Base-by-base conservation (phyloP, 2,888 invertebrate genomes). In the Pyralis farinalis region DNA sequence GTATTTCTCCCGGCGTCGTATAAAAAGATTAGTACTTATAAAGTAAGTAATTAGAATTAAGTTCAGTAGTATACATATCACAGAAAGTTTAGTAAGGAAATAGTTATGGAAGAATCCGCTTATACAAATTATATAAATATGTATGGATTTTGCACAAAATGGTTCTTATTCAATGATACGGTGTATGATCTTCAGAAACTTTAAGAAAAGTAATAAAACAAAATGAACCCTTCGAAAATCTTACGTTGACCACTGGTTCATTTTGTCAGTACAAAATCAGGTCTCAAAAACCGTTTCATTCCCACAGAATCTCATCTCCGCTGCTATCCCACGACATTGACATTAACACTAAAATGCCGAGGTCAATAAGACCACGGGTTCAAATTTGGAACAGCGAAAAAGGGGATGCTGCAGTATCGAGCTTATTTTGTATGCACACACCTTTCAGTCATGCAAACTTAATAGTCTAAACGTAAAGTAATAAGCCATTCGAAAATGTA, bases 341-440 rank as follows among this genome's bases (percentile, higher is more conserved):
- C 46, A 53, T 52, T 51, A 61, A 62, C 56, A 70, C 66, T 63
- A 70, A 71, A 79, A 76, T 67, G 58, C 57, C 71, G 66, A 72
- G 87, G 85, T 86, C 86, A 85, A 63, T 69, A 51, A 60, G 76
- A 66, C 71, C 78, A 80, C 64, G 61, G 75, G 81, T 81, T 85
- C 84, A 84, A 69, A 72, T 76, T 71, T 63, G 64, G 68, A 63
- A 59, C 55, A 56, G 46, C 49, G 48, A 50, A 58, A n/a, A 63
- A 68, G 69, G 80, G 79, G 85, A 85, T 84, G 85, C 84, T 84
- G 86, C 75, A 77, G 48, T 63, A 63, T 66, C 72, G 52, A 63
- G 57, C 74, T 76, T 69, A 84, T 81, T 85, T 68, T 51, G 66
- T 81, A 87, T 87, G 85, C 86, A 83, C 74, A 84, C 87, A 88